Evolutionary conservation across 2,797 vertebrate species (phyloP), one percentile per base, ranked within the genome.

Genomic region (Melanotaenia maccullochi): DNA sequence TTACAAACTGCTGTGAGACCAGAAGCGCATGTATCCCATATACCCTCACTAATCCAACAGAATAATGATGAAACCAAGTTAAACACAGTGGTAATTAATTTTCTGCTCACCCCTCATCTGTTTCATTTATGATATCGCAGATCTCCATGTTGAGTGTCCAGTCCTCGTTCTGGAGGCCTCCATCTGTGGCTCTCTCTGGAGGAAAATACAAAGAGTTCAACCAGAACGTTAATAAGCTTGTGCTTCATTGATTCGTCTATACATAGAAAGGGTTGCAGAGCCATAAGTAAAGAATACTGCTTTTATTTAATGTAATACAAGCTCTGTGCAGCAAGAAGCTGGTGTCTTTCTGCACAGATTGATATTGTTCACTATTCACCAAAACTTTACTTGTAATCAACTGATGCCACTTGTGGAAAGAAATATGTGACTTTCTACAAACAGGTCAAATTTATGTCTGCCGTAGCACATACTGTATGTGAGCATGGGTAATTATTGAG

Each of bases 81-180:
- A 22, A 60, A 74, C 36, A 22, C 6, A 47, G 44, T 28, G 20
- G 47, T 33, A n/a, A 70, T 35, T 8, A 0, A 81, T 52, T 59
- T 32, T 2, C 4, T 0, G 56, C 97, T 71, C 94, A 99, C 97
- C 97, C 97, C 82, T 99, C 97, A 38, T 99, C 98, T 0, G 98
- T 99, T 93, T 99, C 98, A 0, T 99, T 99, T 90, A 99, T 97
- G 92, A 99, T 99, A 85, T 99, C 98, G 59, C 98, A 99, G 93
- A 99, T 99, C 91, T 99, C 98, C 97, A 99, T 99, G 93, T 99
- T 99, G 68, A 99, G 93, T 0, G 96, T 96, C 98, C 98, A 99
- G 93, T 99, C 98, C 80, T 99, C 98, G 0, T 96, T 97, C 92
- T 97, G 97, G 20, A 99, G 93, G 73, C 97, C 97, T 90, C 98